These are phyloP conservation scores for Chorisops tibialis DNA, from an alignment of 2,888 invertebrate species.

Conservation along the genomic window DNA sequence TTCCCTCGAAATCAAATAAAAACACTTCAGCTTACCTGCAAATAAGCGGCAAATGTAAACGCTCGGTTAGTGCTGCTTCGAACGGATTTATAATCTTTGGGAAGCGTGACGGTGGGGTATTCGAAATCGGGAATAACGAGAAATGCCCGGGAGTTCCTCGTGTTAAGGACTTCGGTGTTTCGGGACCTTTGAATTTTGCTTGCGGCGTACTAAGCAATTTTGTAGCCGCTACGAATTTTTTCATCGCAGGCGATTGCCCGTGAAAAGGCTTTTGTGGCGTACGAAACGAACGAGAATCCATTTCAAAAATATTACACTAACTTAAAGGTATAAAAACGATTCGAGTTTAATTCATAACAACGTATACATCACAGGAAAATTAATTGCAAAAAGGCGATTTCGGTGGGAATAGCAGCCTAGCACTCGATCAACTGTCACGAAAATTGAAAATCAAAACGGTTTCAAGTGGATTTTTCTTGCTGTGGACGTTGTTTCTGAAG, in stretches of 20 bases:
- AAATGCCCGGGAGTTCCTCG: conserved; percentile 31
- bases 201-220: conserved; percentile 11
- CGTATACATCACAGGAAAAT: conserved; percentile 11
- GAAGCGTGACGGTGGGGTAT: conserved; percentile 57
- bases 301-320: conserved; percentile 4
- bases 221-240: conserved; percentile 4
- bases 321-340: not conserved
- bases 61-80: conserved; percentile 58
- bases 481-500: not conserved
- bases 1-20: not conserved
- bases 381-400: not conserved
- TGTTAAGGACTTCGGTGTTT: conserved; percentile 25
- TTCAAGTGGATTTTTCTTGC: not conserved
- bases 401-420: not conserved
- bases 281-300: conserved; percentile 18
- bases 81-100: conserved; percentile 62
- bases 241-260: conserved; percentile 5
- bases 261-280: conserved; percentile 26
- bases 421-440: conserved; percentile 20
- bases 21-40: conserved; percentile 57
- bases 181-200: not conserved
- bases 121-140: conserved; percentile 39
- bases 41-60: conserved; percentile 60
- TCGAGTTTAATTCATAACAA: conserved; percentile 1
- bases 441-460: conserved; percentile 22